A percentile compares a stretch with the other conserved stretches of the same genome.
Conservation (phyloP, 2,797 vertebrate species). For the Ibycter americanus region DNA sequence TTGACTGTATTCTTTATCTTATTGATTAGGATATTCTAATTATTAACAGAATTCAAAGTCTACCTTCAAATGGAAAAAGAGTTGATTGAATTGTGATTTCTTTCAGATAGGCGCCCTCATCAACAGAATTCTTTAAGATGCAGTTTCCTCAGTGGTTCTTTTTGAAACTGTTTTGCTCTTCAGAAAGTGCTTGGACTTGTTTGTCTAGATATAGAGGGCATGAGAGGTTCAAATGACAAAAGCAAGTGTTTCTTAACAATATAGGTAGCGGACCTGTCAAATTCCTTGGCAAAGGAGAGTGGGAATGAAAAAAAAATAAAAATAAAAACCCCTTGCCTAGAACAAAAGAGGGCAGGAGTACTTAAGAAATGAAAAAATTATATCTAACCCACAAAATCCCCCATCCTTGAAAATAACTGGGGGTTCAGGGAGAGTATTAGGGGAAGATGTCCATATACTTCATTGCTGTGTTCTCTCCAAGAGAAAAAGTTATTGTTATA, state of each 20-base stretch:
- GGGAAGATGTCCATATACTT: not conserved
- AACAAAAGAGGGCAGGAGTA: not conserved
- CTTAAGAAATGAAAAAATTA: not conserved
- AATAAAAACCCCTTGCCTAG: not conserved
- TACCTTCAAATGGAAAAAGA: not conserved
- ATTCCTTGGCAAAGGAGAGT: not conserved
- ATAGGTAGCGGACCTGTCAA: not conserved
- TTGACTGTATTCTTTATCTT: not conserved
- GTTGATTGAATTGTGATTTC: not conserved
- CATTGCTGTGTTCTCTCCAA: not conserved
- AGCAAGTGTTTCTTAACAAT: not conserved
- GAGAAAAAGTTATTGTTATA: not conserved
- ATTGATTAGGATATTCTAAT: not conserved
- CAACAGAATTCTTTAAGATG: not conserved
- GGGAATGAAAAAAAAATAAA: not conserved
- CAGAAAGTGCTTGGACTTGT: not conserved
- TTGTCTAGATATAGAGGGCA: not conserved
- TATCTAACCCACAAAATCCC: not conserved
- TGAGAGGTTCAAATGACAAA: not conserved
- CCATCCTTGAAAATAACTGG: not conserved
- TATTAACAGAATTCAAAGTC: not conserved
- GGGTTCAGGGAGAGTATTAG: not conserved
- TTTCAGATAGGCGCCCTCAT: not conserved
- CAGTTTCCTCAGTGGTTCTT: not conserved
- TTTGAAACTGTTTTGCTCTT: not conserved